A percentile compares a stretch with the other conserved stretches of the same genome.
Evolutionary conservation across 2,797 vertebrate species (phyloP).

Genomic region (Moxostoma hubbsi): DNA sequence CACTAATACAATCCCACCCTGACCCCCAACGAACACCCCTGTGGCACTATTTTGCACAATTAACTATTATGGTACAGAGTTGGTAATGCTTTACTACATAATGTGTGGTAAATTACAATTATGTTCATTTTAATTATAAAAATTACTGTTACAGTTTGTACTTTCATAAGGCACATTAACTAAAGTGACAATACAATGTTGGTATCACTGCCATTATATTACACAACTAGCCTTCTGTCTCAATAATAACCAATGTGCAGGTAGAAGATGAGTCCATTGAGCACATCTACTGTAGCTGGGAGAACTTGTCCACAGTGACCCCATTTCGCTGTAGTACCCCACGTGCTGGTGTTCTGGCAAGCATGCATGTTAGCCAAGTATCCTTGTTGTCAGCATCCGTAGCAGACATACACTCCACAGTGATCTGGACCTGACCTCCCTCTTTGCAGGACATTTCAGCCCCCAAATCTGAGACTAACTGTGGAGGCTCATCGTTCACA

Average conservation of each 20-base stretch:
- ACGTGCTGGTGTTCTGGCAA: conserved; percentile 66
- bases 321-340: conserved; percentile 70
- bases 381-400: conserved; percentile 75
- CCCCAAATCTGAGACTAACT: conserved; percentile 67
- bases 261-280: conserved; percentile 75
- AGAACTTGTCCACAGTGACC: conserved; percentile 74
- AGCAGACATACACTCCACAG: conserved; percentile 70
- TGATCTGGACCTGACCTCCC: conserved; percentile 68
- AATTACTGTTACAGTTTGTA: background rate
- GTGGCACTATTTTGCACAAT: no score
- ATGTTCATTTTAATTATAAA: no score
- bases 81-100: no score
- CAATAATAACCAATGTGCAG: conserved; percentile 69
- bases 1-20: no score
- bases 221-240: conserved; percentile 9
- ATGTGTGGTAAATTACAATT: no score
- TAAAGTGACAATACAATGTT: no score
- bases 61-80: no score
- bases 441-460: conserved; percentile 70
- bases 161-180: no score
- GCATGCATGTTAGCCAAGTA: conserved; percentile 68
- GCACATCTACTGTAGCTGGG: conserved; percentile 70
- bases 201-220: background rate
- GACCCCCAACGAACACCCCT: no score
- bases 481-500: conserved; percentile 73